Base-by-base conservation (phyloP, 1,140 invertebrate genomes). In the Calliphora vicina region DNA sequence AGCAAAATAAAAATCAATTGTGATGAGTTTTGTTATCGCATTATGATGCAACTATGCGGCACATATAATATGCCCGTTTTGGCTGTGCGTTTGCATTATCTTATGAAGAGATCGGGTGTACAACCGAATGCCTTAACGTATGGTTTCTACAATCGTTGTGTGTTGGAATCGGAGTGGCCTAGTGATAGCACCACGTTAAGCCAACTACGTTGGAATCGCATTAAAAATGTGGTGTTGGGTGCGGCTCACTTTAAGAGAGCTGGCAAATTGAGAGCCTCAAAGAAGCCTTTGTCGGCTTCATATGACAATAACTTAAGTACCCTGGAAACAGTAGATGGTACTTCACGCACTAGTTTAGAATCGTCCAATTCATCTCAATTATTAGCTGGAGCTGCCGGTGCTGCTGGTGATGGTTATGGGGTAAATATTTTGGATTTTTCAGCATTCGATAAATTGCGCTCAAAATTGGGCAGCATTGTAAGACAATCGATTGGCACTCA, bases 51-150 rank as follows among this genome's bases (percentile, higher is more conserved):
- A 91, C 93, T 99, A 2, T 99, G 99, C 91, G 98, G 98, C 10
- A 94, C 97, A 83, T 97, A 99, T 89, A 96, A 96, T 83, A 93
- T 98, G 87, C 99, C 99, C 2, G 95, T 97, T 67, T 91, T 99
- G 85, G 99, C 99, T 6, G 97, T 99, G 0, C 97, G 98, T 90
- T 93, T 99, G 50, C 92, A 99, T 82, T 96, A 97, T 87, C 94
- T 98, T 81, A 99, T 99, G 98, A 98, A 98, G 90, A 93, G 96
- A n/a, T 94, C 94, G 80, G 97, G 97, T 0, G 93, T 99, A 17
- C 97, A 98, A 88, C 97, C 98, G 2, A 99, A 99, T 90, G 99
- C 99, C 15, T 94, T 99, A 45, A 99, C 99, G 0, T 99, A 99
- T 90, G 98, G 98, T 82, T 93, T 94, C 84, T 94, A 94, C 85